Percentiles rank a stretch among this genome's conserved stretches.
Conservation (phyloP, 23 tunicate species). For the Ascidia mentula region DNA sequence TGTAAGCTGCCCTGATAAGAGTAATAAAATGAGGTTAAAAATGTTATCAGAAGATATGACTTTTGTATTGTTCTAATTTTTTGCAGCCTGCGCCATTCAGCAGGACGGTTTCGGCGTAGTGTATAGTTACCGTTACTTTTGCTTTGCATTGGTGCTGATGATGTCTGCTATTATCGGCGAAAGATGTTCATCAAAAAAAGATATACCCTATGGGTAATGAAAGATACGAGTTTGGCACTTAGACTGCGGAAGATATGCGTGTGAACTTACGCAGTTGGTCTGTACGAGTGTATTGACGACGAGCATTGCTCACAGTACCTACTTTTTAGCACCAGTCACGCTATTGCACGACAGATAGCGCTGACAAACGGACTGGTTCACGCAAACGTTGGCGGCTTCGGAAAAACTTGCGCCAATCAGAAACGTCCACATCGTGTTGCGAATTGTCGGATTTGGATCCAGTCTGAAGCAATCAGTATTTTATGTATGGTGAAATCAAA, state of each 20-base stretch:
- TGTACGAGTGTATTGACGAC: neutral
- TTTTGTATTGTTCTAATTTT: neutral
- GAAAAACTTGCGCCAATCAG: neutral
- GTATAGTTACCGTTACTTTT: too few species aligned
- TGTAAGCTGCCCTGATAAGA: neutral
- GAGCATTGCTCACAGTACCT: neutral
- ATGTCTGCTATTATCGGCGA: too few species aligned
- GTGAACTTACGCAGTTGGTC: too few species aligned
- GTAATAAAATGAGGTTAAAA: too few species aligned
- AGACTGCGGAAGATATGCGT: too few species aligned
- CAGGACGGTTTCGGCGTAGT: neutral
- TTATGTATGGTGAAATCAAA: neutral
- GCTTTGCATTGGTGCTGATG: too few species aligned
- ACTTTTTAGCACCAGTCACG: neutral
- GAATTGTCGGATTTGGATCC: conserved; percentile 5
- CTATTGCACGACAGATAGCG: conserved; percentile 11
- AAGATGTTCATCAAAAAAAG: too few species aligned
- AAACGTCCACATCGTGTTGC: conserved; percentile 1
- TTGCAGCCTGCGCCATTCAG: too few species aligned
- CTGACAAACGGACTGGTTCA: neutral
- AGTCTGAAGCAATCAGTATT: neutral
- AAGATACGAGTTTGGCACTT: too few species aligned
- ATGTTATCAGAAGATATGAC: neutral
- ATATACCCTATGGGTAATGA: too few species aligned
- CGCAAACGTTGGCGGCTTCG: neutral